A percentile compares a stretch with the other conserved stretches of the same genome.
phyloP scores from a whole-genome alignment of 2,797 vertebrate genomes.

The Gallinago solitaria region DNA sequence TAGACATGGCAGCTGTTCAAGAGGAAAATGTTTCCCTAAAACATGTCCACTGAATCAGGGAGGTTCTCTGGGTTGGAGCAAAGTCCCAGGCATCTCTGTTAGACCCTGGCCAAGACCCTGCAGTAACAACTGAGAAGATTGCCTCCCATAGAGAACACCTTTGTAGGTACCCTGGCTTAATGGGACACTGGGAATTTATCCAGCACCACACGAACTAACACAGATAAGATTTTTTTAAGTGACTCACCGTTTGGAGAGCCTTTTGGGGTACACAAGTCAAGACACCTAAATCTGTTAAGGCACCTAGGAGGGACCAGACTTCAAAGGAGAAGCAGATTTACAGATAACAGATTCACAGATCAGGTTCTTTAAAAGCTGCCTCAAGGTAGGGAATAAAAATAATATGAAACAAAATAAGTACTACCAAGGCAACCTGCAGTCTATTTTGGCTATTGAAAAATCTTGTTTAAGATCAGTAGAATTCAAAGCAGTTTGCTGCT shows the following conservation, averaged over 20 bases:
- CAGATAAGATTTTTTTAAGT: not conserved
- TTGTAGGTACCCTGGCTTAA: not conserved
- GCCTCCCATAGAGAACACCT: not conserved
- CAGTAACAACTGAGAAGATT: not conserved
- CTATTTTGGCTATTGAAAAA: not conserved
- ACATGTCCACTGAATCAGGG: not conserved
- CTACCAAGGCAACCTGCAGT: not conserved
- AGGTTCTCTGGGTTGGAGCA: not conserved
- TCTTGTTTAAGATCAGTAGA: not conserved
- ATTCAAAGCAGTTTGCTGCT: not conserved
- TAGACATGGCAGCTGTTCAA: not conserved
- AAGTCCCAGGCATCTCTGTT: not conserved
- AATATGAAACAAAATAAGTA: not conserved
- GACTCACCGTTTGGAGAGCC: constrained; percentile 16
- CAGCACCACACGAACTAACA: not conserved
- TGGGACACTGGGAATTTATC: not conserved
- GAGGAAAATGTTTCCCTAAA: not conserved
- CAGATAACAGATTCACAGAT: constrained; percentile 1
- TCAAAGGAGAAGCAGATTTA: constrained; percentile 21
- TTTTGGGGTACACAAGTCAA: constrained; percentile 32
- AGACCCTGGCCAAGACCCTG: not conserved
- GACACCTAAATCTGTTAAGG: constrained; percentile 21
- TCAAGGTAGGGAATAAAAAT: constrained; percentile 21
- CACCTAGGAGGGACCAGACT: not conserved
- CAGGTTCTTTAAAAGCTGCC: constrained; percentile 21